phyloP scores from a whole-genome alignment of 2,797 vertebrate species.

The Hypotaenidia okinawae region DNA sequence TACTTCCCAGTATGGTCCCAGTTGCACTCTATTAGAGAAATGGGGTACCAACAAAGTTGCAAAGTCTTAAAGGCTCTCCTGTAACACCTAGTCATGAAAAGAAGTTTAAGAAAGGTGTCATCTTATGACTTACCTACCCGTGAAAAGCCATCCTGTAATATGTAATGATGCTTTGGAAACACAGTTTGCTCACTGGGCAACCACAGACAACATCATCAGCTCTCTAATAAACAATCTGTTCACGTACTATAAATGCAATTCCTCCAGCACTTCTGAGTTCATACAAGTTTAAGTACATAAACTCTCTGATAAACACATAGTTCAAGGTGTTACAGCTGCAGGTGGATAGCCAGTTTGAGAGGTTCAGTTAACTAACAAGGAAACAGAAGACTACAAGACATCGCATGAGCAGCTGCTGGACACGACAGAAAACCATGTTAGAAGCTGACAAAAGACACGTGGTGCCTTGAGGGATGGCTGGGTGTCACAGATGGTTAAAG shows the following conservation, averaged over 20 bases:
- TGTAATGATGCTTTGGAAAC: neutral
- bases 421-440: neutral
- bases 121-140: neutral
- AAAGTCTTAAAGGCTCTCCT: neutral
- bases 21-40: neutral
- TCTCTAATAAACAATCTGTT: neutral
- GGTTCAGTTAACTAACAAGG: neutral
- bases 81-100: neutral
- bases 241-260: neutral
- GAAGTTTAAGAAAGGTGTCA: neutral
- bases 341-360: neutral
- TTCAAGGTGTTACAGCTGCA: neutral
- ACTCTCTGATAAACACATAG: neutral
- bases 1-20: neutral
- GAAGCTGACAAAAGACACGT: neutral
- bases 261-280: neutral
- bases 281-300: neutral
- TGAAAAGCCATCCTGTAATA: neutral
- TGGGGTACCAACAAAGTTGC: fast-evolving
- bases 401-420: neutral
- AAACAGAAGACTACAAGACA: neutral
- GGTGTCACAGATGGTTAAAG: neutral
- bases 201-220: neutral
- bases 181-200: neutral
- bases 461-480: neutral